Conservation (phyloP, 2,888 invertebrate species). For the Volucella inflata region DNA sequence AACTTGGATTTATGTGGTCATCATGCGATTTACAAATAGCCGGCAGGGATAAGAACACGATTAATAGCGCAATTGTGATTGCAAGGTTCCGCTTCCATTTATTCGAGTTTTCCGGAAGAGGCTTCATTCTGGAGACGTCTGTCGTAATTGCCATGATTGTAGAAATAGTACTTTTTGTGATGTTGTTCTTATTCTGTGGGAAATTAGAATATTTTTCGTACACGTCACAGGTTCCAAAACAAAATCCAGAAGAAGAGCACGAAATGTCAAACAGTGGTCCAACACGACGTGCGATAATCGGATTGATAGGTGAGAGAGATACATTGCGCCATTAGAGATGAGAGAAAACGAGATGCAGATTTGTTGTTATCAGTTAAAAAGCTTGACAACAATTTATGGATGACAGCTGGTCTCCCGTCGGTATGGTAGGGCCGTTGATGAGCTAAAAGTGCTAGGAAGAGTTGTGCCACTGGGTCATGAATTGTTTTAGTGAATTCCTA, state of each 20-base stretch:
- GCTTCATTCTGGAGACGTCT: background rate
- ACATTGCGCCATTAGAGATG: background rate
- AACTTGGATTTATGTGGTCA: slow-evolving; percentile 88
- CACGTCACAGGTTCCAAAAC: slow-evolving; percentile 63
- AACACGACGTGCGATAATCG: slow-evolving; percentile 32
- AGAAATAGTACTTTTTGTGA: slow-evolving; percentile 50
- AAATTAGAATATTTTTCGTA: slow-evolving; percentile 43
- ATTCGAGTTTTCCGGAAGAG: slow-evolving; percentile 13
- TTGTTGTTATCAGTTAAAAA: slow-evolving; percentile 44
- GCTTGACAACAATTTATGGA: background rate
- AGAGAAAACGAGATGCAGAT: slow-evolving; percentile 42
- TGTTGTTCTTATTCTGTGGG: slow-evolving; percentile 33
- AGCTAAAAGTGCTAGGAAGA: background rate
- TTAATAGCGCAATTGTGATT: slow-evolving; percentile 78
- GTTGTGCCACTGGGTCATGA: too few species aligned
- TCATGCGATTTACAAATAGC: slow-evolving; percentile 83
- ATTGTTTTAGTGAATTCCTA: too few species aligned
- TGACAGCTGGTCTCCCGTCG: background rate
- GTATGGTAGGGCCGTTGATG: slow-evolving; percentile 5
- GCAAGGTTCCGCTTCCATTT: slow-evolving; percentile 76
- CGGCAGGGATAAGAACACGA: slow-evolving; percentile 82
- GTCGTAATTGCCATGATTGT: slow-evolving; percentile 44
- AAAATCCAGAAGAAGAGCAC: slow-evolving; percentile 26
- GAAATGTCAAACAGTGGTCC: slow-evolving; percentile 52
- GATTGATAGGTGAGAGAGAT: slow-evolving; percentile 23